Conservation (phyloP, 2,113 vertebrate genomes). For the Sinocyclocheilus anophthalmus region DNA sequence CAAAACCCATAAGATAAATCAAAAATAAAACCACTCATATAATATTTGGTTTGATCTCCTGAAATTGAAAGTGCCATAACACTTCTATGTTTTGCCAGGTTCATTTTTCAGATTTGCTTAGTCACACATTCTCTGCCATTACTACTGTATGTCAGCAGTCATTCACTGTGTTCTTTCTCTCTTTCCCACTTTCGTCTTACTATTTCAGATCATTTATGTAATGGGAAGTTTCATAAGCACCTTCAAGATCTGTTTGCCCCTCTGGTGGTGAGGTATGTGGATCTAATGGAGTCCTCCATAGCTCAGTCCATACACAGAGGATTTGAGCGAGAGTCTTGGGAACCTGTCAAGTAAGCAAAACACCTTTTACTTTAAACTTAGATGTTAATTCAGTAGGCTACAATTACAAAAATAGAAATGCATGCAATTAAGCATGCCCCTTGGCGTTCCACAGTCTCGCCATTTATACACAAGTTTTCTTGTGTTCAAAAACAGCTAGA, state of each 20-base stretch:
- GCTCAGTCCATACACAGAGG: slow-evolving; percentile 99
- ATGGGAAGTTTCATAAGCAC: slow-evolving; percentile 99
- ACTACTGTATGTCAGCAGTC: slow-evolving; percentile 70
- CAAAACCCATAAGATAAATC: neutral
- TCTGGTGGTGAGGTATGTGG: slow-evolving; percentile 98
- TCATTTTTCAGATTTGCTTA: too few species aligned
- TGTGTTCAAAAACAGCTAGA: neutral
- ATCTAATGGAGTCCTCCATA: slow-evolving; percentile 99
- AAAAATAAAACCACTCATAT: too few species aligned
- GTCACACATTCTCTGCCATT: too few species aligned
- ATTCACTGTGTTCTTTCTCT: neutral
- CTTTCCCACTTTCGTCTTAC: neutral
- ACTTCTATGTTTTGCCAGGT: too few species aligned
- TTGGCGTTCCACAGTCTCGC: neutral
- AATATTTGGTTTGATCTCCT: too few species aligned
- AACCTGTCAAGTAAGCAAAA: slow-evolving; percentile 97
- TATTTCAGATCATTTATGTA: slow-evolving; percentile 94
- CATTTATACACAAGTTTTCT: neutral
- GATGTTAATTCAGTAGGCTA: neutral
- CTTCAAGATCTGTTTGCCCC: slow-evolving; percentile 98
- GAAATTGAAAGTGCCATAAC: too few species aligned
- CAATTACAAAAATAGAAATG: neutral
- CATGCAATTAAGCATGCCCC: neutral
- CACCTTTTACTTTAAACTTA: slow-evolving; percentile 54
- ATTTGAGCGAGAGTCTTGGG: slow-evolving; percentile 99